Evolutionary conservation across 2,888 invertebrate genomes (phyloP), one percentile per base, ranked within the genome.

Genomic region (Lepidocyrtoides sp.): DNA sequence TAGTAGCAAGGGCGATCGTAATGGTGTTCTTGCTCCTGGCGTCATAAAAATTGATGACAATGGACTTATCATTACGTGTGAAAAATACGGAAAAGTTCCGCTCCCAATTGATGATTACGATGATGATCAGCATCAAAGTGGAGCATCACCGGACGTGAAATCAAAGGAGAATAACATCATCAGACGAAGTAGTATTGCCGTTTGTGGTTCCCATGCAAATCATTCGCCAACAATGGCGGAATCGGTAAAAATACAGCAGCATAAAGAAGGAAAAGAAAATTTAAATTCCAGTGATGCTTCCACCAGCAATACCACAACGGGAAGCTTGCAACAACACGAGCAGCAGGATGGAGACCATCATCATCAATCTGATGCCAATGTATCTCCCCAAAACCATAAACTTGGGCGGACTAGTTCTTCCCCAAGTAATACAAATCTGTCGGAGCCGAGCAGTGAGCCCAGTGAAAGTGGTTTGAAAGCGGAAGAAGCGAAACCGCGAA

Each of bases 391-490:
- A 77, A 92, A 91, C 89, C 89, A 89, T 57, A 93, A 92, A 83
- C 92, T 93, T 88, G 92, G 90, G 44, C 69, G 93, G 29, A 85
- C 86, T 14, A 91, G 84, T 79, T 93, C 93, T 36, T 91, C 93
- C 51, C 93, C 92, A 8, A 92, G 92, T 82, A 86, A 93, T 77
- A 91, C 92, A 57, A 93, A 92, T 92, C 89, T 94, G 57, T 93
- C 93, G 4, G 94, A 93, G 29, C 91, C 91, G 14, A 88, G 75
- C 29, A 91, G 91, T 41, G 94, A 93, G 83, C 87, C 91, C 5
- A 44, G 83, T 29, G 83, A 86, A 66, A 44, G 75, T 63, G 85
- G 91, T 36, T 84, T 94, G 20, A 94, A 93, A 84, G 91, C 93
- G 69, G 94, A 93, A 84, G 93, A 92, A 41, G 91, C 77, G 26